Percentiles rank a stretch among this genome's conserved stretches.
Conservation (phyloP, 2,888 invertebrate genomes). For the Clusia tigrina region DNA sequence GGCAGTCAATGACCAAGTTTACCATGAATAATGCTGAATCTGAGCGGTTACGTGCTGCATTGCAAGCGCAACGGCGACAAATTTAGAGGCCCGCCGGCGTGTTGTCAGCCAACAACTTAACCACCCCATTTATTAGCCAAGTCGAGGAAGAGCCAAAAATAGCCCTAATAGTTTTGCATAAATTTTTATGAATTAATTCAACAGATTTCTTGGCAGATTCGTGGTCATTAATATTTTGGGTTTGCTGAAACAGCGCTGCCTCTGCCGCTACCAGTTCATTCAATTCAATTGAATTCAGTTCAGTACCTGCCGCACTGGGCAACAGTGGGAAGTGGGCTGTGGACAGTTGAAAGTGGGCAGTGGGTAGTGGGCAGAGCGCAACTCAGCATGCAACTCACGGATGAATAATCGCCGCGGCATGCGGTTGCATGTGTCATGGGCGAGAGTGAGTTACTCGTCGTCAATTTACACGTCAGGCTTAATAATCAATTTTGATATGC, state of each 20-base stretch:
- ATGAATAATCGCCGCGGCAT: conserved; percentile 51
- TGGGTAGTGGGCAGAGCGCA: neutral
- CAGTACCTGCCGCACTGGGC: too few relatives aligned
- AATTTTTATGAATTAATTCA: conserved; percentile 61
- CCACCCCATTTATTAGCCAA: conserved; percentile 23
- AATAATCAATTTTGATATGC: conserved; percentile 4
- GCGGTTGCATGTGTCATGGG: conserved; percentile 50
- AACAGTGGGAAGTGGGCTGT: too few relatives aligned
- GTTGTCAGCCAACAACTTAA: conserved; percentile 19
- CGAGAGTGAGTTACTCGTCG: conserved; percentile 45
- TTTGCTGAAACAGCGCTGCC: neutral
- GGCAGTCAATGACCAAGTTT: too few relatives aligned
- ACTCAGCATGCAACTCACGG: conserved; percentile 1
- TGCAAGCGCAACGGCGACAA: conserved; percentile 12
- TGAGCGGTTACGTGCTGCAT: too few relatives aligned
- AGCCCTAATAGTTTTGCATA: conserved; percentile 47
- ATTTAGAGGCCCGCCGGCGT: neutral
- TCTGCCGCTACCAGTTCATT: neutral
- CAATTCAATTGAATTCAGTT: too few relatives aligned
- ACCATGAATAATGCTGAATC: neutral
- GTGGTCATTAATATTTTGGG: conserved; percentile 42
- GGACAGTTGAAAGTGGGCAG: too few relatives aligned
- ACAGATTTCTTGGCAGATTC: conserved; percentile 48
- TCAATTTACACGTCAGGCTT: conserved; percentile 46
- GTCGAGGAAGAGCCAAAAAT: conserved; percentile 31